These are phyloP conservation scores for Siniperca obscura DNA, from an alignment of 2,797 vertebrate species.

Conservation along the genomic window DNA sequence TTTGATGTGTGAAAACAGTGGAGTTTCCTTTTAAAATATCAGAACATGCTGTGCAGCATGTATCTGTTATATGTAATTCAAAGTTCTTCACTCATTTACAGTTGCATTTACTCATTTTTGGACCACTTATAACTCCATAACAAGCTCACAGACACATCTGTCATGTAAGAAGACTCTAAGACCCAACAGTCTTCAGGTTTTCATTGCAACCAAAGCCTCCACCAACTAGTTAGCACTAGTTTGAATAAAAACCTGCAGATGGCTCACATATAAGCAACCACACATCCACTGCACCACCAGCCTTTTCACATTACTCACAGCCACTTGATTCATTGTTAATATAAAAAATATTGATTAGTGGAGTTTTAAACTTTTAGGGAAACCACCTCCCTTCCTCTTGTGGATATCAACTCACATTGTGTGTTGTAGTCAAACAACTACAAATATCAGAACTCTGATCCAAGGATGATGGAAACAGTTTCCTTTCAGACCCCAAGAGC, in stretches of 20 bases:
- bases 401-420: neutral
- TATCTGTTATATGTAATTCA: neutral
- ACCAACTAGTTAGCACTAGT: neutral
- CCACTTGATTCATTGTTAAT: neutral
- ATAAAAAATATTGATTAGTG: neutral
- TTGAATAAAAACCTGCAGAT: neutral
- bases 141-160: neutral
- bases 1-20: neutral
- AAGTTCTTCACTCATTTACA: neutral
- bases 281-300: neutral
- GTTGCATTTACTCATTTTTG: neutral
- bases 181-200: neutral
- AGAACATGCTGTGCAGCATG: neutral
- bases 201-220: neutral
- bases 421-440: constrained; percentile 10
- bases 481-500: neutral
- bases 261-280: neutral
- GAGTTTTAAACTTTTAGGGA: neutral
- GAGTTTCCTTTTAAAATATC: neutral
- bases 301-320: neutral
- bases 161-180: neutral
- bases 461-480: neutral
- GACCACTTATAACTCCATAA: neutral
- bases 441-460: neutral
- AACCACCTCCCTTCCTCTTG: constrained; percentile 19